A percentile compares a stretch with the other conserved stretches of the same genome.
These are phyloP conservation scores for Agrilus cyanescens DNA, from an alignment of 2,888 invertebrate species.

Conservation along the genomic window DNA sequence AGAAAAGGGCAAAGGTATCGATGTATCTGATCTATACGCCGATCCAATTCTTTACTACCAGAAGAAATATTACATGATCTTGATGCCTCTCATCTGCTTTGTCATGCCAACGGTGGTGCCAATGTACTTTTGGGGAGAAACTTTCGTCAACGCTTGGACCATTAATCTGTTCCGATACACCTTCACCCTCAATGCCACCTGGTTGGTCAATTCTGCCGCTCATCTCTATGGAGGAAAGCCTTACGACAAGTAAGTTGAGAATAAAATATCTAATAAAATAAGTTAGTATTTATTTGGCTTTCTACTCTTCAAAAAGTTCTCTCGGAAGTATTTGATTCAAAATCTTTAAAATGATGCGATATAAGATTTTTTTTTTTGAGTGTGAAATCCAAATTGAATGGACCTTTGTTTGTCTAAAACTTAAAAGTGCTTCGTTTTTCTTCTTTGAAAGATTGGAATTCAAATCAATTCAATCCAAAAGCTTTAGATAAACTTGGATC, in stretches of 20 bases:
- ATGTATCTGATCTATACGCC: slow-evolving; percentile 67
- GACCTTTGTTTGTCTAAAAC: too few relatives aligned
- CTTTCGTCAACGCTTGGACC: slow-evolving; percentile 52
- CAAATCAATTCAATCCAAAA: too few relatives aligned
- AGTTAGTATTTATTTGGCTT: too few relatives aligned
- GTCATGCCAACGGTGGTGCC: slow-evolving; percentile 64
- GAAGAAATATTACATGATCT: slow-evolving; percentile 67
- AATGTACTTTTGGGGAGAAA: slow-evolving; percentile 68
- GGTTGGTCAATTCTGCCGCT: slow-evolving; percentile 84
- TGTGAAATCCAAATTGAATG: too few relatives aligned
- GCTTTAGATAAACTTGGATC: too few relatives aligned
- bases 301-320: too few relatives aligned
- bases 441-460: too few relatives aligned
- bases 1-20: slow-evolving; percentile 73
- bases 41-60: slow-evolving; percentile 83
- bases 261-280: too few relatives aligned
- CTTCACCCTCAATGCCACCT: slow-evolving; percentile 72
- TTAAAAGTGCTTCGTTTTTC: too few relatives aligned
- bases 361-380: too few relatives aligned
- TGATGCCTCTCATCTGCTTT: slow-evolving; percentile 68
- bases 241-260: slow-evolving; percentile 50
- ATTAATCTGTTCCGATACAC: slow-evolving; percentile 67
- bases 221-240: slow-evolving; percentile 70
- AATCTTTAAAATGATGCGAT: too few relatives aligned
- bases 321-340: too few relatives aligned